Evolutionary conservation across 1,140 invertebrate species (phyloP), one percentile per base, ranked within the genome.

Genomic region (Diabrotica virgifera): DNA sequence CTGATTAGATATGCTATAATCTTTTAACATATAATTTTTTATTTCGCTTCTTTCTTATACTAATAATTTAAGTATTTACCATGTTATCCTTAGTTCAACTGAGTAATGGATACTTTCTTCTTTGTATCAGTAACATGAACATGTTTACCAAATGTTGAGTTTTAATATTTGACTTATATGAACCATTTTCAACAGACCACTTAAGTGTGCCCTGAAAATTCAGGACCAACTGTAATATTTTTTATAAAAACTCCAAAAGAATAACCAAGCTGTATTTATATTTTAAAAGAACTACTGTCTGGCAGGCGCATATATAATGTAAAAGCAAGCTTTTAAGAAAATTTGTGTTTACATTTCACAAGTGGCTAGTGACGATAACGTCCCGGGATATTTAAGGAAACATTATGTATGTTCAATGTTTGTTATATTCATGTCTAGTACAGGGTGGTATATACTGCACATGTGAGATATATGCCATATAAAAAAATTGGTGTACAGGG

Each of bases 271-370:
- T 46, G 40, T 46, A 46, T 46, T 10, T 46, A n/a, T 46, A 46
- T 46, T 46, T 46, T n/a, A 46, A 46, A 46, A 46, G 40, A 46
- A 46, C 40, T 46, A 46, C 8, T 46, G 40, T 46, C 40, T 46
- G 40, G 40, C n/a, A n/a, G n/a, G 8, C 8, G 40, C 40, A 8
- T 46, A 46, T 46, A 46, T 46, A 46, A 46, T 46, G 40, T 46
- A 46, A 46, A 46, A 46, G 40, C 40, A n/a, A 46, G 40, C 40
- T 46, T 46, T 46, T 46, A 46, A 46, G 40, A 46, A 46, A 46
- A 46, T 46, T 46, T 46, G 40, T 46, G 40, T 46, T 46, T 46
- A 46, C 40, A 46, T 46, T 46, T 46, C 40, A 46, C 40, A 46
- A 46, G 40, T 46, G 40, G 40, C 40, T 46, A 46, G 40, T 46